Evolutionary conservation across 2,888 invertebrate species (phyloP), one percentile per base, ranked within the genome.

Genomic region (Drosophila formosana): DNA sequence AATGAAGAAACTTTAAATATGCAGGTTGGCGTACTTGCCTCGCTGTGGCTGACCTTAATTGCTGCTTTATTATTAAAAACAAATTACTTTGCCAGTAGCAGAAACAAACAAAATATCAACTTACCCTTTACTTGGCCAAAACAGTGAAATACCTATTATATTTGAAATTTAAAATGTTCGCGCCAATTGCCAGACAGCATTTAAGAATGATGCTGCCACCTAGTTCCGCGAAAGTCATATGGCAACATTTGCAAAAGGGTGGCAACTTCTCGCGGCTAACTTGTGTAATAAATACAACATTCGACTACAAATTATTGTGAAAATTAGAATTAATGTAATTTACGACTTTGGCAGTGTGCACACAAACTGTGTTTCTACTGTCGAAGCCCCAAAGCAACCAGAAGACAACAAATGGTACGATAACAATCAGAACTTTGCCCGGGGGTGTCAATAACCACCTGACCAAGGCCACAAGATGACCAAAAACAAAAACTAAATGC

Each of bases 201-300:
- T 39, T 34, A 4, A n/a, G n/a, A 7, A 6, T 1, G 18, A 57
- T 18, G 64, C 25, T 78, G 79, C 64, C 75, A 75, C 51, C 11
- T 0, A 13, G 2, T 39, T 11, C 2, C 13, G 8, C 1, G 3
- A 57, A 30, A 49, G 13, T 2, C 25, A 45, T 43, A 11, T 75
- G 75, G 57, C 57, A 78, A 2, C 70, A 26, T 4, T 4, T 25
- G 13, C 18, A 39, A 34, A 46, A 46, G 58, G 50, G 65, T 76
- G 79, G 80, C 75, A 76, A 30, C 75, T 25, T 43, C 30, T 9
- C 18, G 26, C 52, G 45, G 52, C 53, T 30, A 65, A 65, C 83
- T 81, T 88, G 88, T 88, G 88, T 81, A 81, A 81, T 70, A 81
- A 87, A 82, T 84, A 84, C 62, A 69, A 73, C 34, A 69, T 69